Base-by-base conservation (phyloP, 2,888 invertebrate genomes). In the Cantharis nigra region DNA sequence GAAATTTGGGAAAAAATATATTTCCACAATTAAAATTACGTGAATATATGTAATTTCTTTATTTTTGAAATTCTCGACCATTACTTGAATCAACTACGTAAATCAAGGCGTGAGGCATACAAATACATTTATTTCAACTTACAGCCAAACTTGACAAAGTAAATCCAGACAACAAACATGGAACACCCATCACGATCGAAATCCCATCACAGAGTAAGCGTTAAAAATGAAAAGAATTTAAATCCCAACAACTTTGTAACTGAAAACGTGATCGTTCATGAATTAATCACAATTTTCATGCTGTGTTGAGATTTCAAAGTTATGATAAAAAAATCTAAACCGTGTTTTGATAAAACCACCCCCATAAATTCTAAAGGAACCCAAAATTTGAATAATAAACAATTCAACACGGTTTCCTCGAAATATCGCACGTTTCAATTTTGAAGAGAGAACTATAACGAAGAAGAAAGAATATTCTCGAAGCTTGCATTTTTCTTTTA, bases 131-230 rank as follows among this genome's bases (percentile, higher is more conserved):
- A 78, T 74, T 78, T 71, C 76, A 78, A 74, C 76, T 75, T 77
- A 77, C 77, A 79, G 79, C 81, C 79, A 78, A 81, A 83, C 83
- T 83, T 85, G 85, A 85, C 85, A 85, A 85, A 85, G 83, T 83
- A 83, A 84, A 82, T 76, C 79, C 80, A 80, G 85, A 84, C 85
- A 83, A 83, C 82, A 81, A 83, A 85, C 85, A 85, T 81, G 84
- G 85, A 85, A 86, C 86, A 85, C 86, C 85, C 85, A 86, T 85
- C 85, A 85, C 83, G 85, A 84, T 85, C 83, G 85, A 84, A 85
- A 85, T 85, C 85, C 85, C 83, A 85, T 85, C 85, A 84, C 83
- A 77, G 81, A 77, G 79, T 75, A 83, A 84, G 85, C 85, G 83
- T 84, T 85, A 84, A 85, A 85, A 85, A 85, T 82, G 83, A 78